phyloP scores from a whole-genome alignment of 1,140 invertebrate species.

The Scaptomyza montana region DNA sequence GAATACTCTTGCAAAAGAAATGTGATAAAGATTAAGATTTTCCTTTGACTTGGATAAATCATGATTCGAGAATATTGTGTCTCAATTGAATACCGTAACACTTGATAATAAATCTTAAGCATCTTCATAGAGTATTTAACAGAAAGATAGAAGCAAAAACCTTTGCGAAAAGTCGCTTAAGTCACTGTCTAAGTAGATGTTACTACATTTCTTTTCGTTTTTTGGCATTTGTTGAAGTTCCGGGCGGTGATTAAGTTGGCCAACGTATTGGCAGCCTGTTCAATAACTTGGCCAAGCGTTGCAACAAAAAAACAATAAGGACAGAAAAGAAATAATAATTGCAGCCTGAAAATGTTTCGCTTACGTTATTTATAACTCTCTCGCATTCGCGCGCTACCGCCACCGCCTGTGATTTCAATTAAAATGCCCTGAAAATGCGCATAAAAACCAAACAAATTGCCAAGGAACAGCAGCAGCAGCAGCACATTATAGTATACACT shows the following conservation, averaged over 20 bases:
- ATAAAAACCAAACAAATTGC: slow-evolving; percentile 40
- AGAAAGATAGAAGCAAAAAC: no score
- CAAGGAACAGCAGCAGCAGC: background rate
- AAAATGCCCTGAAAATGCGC: slow-evolving; percentile 60
- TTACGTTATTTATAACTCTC: slow-evolving; percentile 60
- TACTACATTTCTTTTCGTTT: slow-evolving; percentile 34
- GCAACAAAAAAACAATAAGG: slow-evolving; percentile 3
- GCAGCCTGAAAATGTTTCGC: slow-evolving; percentile 42
- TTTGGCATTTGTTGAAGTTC: slow-evolving; percentile 77
- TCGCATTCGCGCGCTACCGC: background rate
- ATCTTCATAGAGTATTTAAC: no score
- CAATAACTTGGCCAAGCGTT: slow-evolving; percentile 61
- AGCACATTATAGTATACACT: slow-evolving; percentile 18
- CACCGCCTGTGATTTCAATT: slow-evolving; percentile 74
- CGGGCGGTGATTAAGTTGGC: slow-evolving; percentile 73
- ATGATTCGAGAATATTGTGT: no score
- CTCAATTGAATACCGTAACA: no score
- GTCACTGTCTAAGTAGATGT: slow-evolving; percentile 67
- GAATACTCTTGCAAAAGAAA: slow-evolving; percentile 18
- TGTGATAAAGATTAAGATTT: no score
- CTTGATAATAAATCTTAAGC: no score
- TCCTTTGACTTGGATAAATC: no score
- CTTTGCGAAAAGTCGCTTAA: no score
- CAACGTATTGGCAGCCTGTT: slow-evolving; percentile 58
- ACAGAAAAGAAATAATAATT: slow-evolving; percentile 58